These are phyloP conservation scores for Caenorhabditis angaria DNA, from an alignment of 2,888 invertebrate genomes.

Conservation along the genomic window DNA sequence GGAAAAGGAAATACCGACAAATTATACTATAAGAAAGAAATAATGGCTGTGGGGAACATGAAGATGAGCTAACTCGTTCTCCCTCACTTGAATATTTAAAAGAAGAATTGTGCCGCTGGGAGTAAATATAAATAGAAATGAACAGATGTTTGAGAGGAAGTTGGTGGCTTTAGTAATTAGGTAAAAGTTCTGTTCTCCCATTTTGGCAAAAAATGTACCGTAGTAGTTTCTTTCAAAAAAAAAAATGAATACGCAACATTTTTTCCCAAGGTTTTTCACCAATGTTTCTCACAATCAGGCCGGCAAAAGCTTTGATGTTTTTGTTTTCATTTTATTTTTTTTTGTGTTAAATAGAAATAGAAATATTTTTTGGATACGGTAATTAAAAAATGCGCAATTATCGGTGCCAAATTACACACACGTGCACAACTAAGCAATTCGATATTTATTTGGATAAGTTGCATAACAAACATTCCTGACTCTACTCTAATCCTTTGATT, in stretches of 20 bases:
- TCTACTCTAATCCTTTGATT: neutral
- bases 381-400: neutral
- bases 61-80: too few relatives aligned
- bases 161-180: neutral
- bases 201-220: neutral
- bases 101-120: constrained; percentile 4
- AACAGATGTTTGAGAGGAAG: constrained; percentile 1
- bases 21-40: neutral
- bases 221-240: too few relatives aligned
- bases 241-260: too few relatives aligned
- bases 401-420: constrained; percentile 4
- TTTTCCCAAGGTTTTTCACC: neutral
- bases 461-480: constrained; percentile 43
- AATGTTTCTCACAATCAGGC: neutral
- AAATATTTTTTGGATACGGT: too few relatives aligned
- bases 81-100: too few relatives aligned
- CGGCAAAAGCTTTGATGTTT: neutral
- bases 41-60: neutral
- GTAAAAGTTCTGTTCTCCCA: too few relatives aligned
- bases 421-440: neutral
- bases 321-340: too few relatives aligned
- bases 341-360: neutral
- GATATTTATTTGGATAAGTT: constrained; percentile 14
- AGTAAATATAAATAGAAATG: neutral
- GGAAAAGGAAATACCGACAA: neutral